Conservation (phyloP, 2,113 vertebrate genomes). For the Natator depressus region DNA sequence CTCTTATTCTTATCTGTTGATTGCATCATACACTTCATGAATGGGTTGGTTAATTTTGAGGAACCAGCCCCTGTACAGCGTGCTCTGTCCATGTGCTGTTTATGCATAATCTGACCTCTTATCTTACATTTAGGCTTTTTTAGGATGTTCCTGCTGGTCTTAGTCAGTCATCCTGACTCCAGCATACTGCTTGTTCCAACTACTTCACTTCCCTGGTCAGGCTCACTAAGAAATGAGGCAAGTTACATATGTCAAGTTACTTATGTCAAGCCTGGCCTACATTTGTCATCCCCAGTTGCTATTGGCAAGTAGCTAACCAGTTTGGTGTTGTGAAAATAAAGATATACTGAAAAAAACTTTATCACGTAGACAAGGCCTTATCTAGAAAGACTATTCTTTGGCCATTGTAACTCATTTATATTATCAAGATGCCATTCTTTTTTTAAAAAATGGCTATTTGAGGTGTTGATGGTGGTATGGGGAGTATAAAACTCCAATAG, state of each 20-base stretch:
- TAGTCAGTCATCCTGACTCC: not conserved
- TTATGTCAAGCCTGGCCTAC: not conserved
- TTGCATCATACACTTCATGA: not conserved
- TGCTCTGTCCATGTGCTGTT: not conserved
- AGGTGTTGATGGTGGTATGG: not conserved
- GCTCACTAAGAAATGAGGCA: not conserved
- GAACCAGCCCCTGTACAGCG: not conserved
- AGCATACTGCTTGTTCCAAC: not conserved
- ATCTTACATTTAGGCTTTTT: not conserved
- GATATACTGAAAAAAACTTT: not conserved
- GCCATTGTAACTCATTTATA: not conserved
- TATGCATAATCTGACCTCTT: not conserved
- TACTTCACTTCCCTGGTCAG: not conserved
- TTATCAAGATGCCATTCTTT: not conserved
- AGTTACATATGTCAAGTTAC: not conserved
- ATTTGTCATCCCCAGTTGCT: not conserved
- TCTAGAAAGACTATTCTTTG: not conserved
- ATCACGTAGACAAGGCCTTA: not conserved
- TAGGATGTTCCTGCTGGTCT: not conserved
- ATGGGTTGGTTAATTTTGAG: not conserved
- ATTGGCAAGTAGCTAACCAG: not conserved
- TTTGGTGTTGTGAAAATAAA: not conserved
- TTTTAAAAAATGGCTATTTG: not conserved
- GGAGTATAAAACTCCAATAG: not conserved
- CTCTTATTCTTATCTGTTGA: not conserved